These are phyloP conservation scores for Lasioglossum oenotherae DNA, from an alignment of 2,888 invertebrate species.

Conservation along the genomic window DNA sequence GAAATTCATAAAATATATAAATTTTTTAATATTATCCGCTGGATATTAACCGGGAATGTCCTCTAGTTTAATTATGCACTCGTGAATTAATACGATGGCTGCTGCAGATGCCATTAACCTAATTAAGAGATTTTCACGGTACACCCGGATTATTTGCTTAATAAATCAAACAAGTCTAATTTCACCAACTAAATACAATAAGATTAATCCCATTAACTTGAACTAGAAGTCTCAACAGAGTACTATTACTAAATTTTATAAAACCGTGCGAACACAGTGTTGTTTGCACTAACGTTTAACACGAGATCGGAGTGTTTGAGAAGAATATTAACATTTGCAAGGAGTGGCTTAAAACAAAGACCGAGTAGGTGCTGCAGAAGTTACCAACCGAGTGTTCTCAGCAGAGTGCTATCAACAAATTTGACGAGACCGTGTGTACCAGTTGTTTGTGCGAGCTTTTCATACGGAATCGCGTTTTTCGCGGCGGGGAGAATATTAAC, in stretches of 20 bases:
- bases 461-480: neutral
- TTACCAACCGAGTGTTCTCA: neutral
- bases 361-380: neutral
- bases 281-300: neutral
- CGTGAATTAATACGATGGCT: neutral
- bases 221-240: no score
- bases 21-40: neutral
- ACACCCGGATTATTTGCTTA: no score
- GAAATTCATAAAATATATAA: neutral
- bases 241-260: no score
- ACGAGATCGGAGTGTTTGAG: neutral
- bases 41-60: neutral
- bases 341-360: neutral
- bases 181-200: neutral
- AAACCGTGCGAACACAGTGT: neutral
- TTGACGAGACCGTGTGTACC: neutral
- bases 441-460: neutral
- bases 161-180: neutral
- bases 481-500: neutral
- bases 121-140: neutral
- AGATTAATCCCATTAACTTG: neutral
- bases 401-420: neutral
- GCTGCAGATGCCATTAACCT: neutral
- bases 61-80: neutral
- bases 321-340: neutral